Evolutionary conservation across 1,140 invertebrate species (phyloP), one percentile per base, ranked within the genome.

Genomic region (Rhizoglyphus robini): DNA sequence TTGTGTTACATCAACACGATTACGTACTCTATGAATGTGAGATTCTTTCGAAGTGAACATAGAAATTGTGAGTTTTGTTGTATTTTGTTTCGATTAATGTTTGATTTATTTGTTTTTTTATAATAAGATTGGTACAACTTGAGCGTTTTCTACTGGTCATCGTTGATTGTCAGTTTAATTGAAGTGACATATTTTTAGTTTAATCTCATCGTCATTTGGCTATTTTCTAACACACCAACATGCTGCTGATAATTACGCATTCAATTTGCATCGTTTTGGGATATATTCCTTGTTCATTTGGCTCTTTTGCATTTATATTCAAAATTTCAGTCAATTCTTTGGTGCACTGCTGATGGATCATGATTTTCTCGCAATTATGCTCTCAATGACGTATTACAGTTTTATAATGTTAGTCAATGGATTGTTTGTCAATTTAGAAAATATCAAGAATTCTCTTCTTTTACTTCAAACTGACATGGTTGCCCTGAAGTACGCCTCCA

Each of bases 41-140:
- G 23, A 34, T 20, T 60, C 3, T 60, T 60, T 27, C 58, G 58
- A 27, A 60, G 29, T 60, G 58, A 60, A 60, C 58, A 60, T 60
- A 29, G 58, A 3, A 60, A 60, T 60, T 11, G 58, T 32, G 18
- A 41, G 36, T 41, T 11, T 41, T 41, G 8, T 41, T 18, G 8
- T 41, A 18, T 11, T n/a, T n/a, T n/a, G n/a, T n/a, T n/a, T n/a
- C n/a, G n/a, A n/a, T n/a, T 41, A 11, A 41, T 41, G 8, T 11
- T n/a, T n/a, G n/a, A n/a, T 41, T 11, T 41, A 41, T 41, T 41
- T 8, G 36, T 41, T 41, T 11, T 18, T n/a, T n/a, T n/a, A n/a
- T n/a, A n/a, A n/a, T n/a, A n/a, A 41, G 36, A 41, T 25, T 60
- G 58, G 58, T 60, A 60, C 27, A 29, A 8, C 8, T 13, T 60